A percentile compares a stretch with the other conserved stretches of the same genome.
Evolutionary conservation across 2,888 invertebrate species (phyloP).

Genomic region (Drosophila mettleri): DNA sequence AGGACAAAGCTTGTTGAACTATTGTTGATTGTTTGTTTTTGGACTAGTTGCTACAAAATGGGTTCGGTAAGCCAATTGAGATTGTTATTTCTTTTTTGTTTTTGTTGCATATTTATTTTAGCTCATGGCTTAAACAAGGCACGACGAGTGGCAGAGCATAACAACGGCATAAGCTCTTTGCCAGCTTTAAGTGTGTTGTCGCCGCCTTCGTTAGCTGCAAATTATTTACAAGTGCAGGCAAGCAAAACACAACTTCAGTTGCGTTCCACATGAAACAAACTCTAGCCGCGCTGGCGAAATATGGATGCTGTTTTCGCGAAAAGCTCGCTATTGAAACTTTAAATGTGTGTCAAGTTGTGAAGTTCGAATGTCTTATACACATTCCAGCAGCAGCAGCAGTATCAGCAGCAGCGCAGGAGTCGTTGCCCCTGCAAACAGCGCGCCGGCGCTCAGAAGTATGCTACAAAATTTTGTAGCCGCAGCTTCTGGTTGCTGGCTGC

Average conservation of each 20-base stretch:
- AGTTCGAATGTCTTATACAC: conserved; percentile 31
- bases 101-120: conserved; percentile 9
- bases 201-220: conserved; percentile 75
- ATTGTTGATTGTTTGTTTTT: conserved; percentile 1
- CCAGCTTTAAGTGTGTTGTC: conserved; percentile 59
- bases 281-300: background rate
- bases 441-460: conserved; percentile 64
- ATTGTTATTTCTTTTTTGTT: background rate
- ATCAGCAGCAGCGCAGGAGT: conserved; percentile 12
- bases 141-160: conserved; percentile 12
- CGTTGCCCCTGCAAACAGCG: conserved; percentile 52
- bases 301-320: conserved; percentile 59
- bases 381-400: conserved; percentile 4
- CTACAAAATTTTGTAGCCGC: conserved; percentile 22
- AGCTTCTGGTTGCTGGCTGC: conserved; percentile 6
- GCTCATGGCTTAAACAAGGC: conserved; percentile 32
- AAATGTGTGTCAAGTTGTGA: conserved; percentile 68
- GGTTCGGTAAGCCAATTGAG: conserved; percentile 30
- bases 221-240: conserved; percentile 71
- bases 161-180: conserved; percentile 16
- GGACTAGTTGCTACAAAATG: conserved; percentile 18
- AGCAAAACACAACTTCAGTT: conserved; percentile 48
- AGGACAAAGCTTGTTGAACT: conserved; percentile 19
- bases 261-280: conserved; percentile 48
- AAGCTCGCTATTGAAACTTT: conserved; percentile 59